These are phyloP conservation scores for Polypedilum pembai DNA, from an alignment of 1,140 invertebrate genomes.

Conservation along the genomic window DNA sequence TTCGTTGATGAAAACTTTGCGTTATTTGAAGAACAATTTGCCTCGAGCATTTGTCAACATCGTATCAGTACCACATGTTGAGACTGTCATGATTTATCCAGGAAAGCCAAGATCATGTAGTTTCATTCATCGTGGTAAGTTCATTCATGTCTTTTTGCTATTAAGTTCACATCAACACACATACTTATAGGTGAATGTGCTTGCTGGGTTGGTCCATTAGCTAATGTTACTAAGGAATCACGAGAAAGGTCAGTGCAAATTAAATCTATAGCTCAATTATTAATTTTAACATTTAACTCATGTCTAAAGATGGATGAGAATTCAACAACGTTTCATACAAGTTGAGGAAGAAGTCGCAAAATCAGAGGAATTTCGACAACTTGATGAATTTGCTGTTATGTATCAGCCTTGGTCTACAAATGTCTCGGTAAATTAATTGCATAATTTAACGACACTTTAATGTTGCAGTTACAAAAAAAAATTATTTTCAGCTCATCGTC, in stretches of 20 bases:
- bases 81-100: conserved; percentile 15
- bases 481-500: conserved; percentile 37
- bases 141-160: not conserved
- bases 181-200: conserved; percentile 3
- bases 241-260: conserved; percentile 26
- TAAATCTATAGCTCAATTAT: conserved; percentile 25
- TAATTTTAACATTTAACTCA: conserved; percentile 29
- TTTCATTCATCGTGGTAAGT: conserved; percentile 29
- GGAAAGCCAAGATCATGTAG: conserved; percentile 26
- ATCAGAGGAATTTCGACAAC: conserved; percentile 39
- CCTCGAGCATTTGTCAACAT: conserved; percentile 71
- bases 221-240: conserved; percentile 30
- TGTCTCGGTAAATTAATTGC: conserved; percentile 29
- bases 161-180: not conserved
- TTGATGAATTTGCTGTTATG: conserved; percentile 60
- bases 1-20: conserved; percentile 57
- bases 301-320: conserved; percentile 27
- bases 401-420: conserved; percentile 51
- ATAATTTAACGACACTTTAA: not conserved
- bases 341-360: conserved; percentile 31
- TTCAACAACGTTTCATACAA: conserved; percentile 30
- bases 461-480: not conserved
- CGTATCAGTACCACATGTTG: conserved; percentile 50
- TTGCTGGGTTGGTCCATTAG: conserved; percentile 28
- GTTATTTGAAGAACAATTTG: conserved; percentile 56